Base-by-base conservation (phyloP, 2,797 vertebrate genomes). In the Siniperca obscura region DNA sequence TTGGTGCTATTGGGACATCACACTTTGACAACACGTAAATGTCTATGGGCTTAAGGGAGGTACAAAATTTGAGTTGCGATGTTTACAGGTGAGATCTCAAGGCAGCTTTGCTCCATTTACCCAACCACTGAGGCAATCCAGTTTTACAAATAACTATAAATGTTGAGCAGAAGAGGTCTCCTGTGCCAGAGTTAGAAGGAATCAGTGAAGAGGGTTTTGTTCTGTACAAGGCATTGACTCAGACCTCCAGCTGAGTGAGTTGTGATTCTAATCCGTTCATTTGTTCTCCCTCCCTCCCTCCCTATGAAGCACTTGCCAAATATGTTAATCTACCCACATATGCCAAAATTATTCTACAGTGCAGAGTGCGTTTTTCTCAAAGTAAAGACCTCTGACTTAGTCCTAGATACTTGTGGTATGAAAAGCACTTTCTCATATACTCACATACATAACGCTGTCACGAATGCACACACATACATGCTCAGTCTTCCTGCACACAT, bases 161-260 rank as follows among this genome's bases (percentile, higher is more conserved):
- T 79, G 76, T 55, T 76, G 52, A 81, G 65, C 79, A 78, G 65
- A 44, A 82, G 76, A 81, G 22, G 71, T 84, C 90, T 84, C 67
- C 55, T 55, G 79, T 83, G 80, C 64, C 74, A 67, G 73, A 74
- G 70, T 78, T 76, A 64, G 80, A 67, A 77, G 76, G 59, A 87
- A 90, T 83, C 73, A 79, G 52, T 30, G 21, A 88, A 70, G 65
- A 79, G 46, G 36, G 30, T 83, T 92, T 88, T 90, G 74, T 86
- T 86, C 67, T 25, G 44, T 76, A 85, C 56, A 69, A 86, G 85
- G 73, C 80, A 68, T 56, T 44, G 84, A 87, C 76, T 84, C 71
- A 91, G 88, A 86, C 90, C 83, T 88, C 89, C 86, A 86, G 78
- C 90, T 91, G 91, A 80, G 89, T 55, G 60, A 84, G 78, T 57